phyloP scores from a whole-genome alignment of 1,140 invertebrate genomes.

The Drosophila bocki region DNA sequence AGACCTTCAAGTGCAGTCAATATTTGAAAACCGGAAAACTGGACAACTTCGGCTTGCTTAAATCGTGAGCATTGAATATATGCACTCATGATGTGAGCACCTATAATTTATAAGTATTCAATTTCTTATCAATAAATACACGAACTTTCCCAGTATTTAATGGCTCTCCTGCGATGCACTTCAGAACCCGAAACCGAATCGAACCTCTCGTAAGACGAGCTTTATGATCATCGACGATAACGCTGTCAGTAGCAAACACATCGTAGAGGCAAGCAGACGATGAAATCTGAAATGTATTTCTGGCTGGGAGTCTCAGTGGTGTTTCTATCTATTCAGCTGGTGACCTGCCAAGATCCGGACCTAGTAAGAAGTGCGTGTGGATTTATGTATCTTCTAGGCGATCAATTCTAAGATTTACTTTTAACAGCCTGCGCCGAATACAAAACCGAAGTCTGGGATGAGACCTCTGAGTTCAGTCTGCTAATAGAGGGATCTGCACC shows the following conservation, averaged over 20 bases:
- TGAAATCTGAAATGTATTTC: conserved; percentile 5
- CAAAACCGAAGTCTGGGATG: conserved; percentile 60
- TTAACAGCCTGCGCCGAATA: conserved; percentile 52
- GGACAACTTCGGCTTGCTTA: conserved; percentile 13
- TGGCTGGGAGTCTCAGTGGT: conserved; percentile 1
- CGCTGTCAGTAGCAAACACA: conserved; percentile 24
- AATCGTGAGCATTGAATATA: conserved; percentile 8
- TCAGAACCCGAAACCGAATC: background rate
- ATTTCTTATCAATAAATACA: conserved; percentile 28
- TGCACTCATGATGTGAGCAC: background rate
- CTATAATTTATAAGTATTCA: conserved; percentile 11
- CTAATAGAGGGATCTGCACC: conserved; percentile 29
- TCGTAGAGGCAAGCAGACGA: conserved; percentile 17
- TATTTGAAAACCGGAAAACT: conserved; percentile 9
- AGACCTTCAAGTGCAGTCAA: conserved; percentile 4
- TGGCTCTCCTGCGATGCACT: conserved; percentile 19
- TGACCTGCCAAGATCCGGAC: conserved; percentile 29
- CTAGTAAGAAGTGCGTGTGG: conserved; percentile 29
- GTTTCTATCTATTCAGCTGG: background rate
- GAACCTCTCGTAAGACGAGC: conserved; percentile 5
- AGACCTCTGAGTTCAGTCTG: conserved; percentile 46
- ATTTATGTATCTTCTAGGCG: background rate
- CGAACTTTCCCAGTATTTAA: conserved; percentile 13
- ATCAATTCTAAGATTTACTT: background rate
- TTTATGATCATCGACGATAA: background rate